phyloP scores from a whole-genome alignment of 2,797 vertebrate genomes.

The Spizella passerina region DNA sequence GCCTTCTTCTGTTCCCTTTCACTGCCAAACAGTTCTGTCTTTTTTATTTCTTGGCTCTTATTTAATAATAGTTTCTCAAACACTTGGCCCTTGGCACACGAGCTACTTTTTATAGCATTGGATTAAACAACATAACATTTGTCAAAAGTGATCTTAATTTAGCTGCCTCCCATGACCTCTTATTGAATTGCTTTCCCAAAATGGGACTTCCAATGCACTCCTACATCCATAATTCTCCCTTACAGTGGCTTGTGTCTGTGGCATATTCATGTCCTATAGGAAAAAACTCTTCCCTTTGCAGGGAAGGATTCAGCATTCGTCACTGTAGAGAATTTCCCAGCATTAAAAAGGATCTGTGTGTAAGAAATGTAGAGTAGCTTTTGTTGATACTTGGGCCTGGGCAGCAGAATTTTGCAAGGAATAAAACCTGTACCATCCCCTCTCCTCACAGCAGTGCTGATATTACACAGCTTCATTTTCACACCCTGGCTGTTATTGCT shows the following conservation, averaged over 20 bases:
- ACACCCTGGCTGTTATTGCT: background rate
- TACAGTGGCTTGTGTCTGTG: background rate
- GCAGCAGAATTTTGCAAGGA: background rate
- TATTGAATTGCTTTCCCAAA: background rate
- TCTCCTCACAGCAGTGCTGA: background rate
- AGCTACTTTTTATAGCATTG: background rate
- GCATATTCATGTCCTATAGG: background rate
- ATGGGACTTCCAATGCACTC: background rate
- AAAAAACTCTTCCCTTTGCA: background rate
- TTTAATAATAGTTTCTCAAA: background rate
- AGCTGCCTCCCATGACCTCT: background rate
- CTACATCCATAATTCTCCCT: background rate
- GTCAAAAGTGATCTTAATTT: background rate
- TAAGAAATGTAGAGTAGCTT: background rate
- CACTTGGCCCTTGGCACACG: background rate
- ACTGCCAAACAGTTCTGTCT: background rate
- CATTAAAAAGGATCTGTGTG: background rate
- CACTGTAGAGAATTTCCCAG: background rate
- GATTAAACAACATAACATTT: background rate
- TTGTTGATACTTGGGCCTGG: background rate
- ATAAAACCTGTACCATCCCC: background rate
- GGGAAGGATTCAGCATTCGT: background rate
- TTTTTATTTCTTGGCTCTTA: background rate
- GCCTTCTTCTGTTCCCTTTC: background rate
- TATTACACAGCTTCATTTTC: background rate